These are phyloP conservation scores for Phenacoccus solenopsis DNA, from an alignment of 1,140 invertebrate species.

Conservation along the genomic window DNA sequence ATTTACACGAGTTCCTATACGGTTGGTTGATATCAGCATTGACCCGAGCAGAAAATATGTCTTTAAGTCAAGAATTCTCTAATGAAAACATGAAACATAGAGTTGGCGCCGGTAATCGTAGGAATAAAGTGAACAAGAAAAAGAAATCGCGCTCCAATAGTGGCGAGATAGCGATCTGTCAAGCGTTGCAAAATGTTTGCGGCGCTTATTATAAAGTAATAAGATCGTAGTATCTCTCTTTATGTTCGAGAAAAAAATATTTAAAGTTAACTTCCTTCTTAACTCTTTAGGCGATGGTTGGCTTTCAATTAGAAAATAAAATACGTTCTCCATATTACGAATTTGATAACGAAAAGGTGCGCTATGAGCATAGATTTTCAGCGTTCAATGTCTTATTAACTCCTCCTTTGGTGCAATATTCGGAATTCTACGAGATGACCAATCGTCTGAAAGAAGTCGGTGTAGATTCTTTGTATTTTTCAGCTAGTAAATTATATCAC, in stretches of 20 bases:
- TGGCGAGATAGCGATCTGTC: slow-evolving; percentile 70
- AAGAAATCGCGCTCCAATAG: slow-evolving; percentile 65
- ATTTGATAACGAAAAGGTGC: slow-evolving; percentile 86
- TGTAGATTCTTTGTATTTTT: slow-evolving; percentile 48
- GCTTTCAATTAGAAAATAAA: slow-evolving; percentile 54
- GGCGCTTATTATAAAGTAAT: slow-evolving; percentile 88
- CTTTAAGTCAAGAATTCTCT: slow-evolving; percentile 59
- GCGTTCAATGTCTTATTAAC: slow-evolving; percentile 76
- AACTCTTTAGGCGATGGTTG: slow-evolving; percentile 50
- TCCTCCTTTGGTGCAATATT: slow-evolving; percentile 78
- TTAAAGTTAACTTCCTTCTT: background rate
- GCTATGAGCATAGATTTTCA: slow-evolving; percentile 86
- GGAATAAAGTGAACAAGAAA: slow-evolving; percentile 44
- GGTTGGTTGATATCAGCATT: slow-evolving; percentile 85
- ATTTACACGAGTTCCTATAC: slow-evolving; percentile 89
- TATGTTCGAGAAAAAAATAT: background rate
- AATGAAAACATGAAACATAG: slow-evolving; percentile 27
- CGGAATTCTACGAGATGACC: slow-evolving; percentile 62
- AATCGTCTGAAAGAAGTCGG: slow-evolving; percentile 33
- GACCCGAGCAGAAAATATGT: slow-evolving; percentile 70
- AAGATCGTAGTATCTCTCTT: too few relatives aligned
- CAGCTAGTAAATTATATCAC: slow-evolving; percentile 81
- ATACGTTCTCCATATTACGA: slow-evolving; percentile 56
- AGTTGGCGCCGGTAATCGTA: slow-evolving; percentile 33
- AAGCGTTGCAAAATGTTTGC: slow-evolving; percentile 85